These are phyloP conservation scores for Coptotermes formosanus DNA, from an alignment of 1,140 invertebrate species.

Conservation along the genomic window DNA sequence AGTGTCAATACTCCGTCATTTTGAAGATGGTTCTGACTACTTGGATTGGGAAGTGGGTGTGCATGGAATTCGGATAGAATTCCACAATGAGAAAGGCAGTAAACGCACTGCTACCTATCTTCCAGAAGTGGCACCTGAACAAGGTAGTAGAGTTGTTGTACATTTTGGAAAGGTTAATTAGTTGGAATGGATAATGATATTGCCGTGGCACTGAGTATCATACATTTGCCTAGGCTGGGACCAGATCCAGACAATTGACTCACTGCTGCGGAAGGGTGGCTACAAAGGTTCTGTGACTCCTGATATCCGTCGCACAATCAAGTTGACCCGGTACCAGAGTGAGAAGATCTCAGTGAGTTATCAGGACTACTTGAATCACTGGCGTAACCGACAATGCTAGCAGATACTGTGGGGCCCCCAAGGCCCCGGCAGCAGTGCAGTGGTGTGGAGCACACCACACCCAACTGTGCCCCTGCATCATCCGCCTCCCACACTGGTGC, in stretches of 20 bases:
- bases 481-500: constrained; percentile 19
- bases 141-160: constrained; percentile 64
- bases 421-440: constrained; percentile 33
- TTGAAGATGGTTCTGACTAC: constrained; percentile 94
- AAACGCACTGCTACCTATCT: constrained; percentile 97
- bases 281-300: constrained; percentile 89
- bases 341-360: constrained; percentile 82
- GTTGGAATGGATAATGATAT: background rate
- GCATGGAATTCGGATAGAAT: constrained; percentile 98
- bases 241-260: constrained; percentile 97
- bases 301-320: constrained; percentile 82
- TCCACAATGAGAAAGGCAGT: constrained; percentile 90
- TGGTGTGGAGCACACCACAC: constrained; percentile 31
- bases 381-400: constrained; percentile 60
- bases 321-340: constrained; percentile 92
- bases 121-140: constrained; percentile 95
- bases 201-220: background rate
- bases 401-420: constrained; percentile 45
- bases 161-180: background rate
- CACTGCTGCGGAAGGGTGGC: constrained; percentile 93
- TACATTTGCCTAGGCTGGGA: constrained; percentile 79
- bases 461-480: constrained; percentile 22
- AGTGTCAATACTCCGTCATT: constrained; percentile 92
- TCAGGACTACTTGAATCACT: constrained; percentile 72
- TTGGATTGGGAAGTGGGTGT: constrained; percentile 96